Percentiles rank a stretch among this genome's conserved stretches.
These are phyloP conservation scores for Leuciscus waleckii DNA, from an alignment of 2,797 vertebrate species.

Conservation along the genomic window DNA sequence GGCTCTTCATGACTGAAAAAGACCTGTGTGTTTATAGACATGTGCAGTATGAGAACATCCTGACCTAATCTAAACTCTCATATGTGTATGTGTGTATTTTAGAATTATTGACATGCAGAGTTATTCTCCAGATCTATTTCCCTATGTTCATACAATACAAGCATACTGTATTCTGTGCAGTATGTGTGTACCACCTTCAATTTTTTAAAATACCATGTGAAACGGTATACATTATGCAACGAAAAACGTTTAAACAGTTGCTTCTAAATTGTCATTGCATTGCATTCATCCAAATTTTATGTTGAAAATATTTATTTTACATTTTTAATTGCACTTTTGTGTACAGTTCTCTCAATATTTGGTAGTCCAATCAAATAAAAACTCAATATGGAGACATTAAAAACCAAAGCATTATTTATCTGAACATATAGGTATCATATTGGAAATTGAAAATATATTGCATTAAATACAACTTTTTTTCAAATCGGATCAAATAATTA, in stretches of 20 bases:
- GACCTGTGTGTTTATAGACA: neutral
- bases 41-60: neutral
- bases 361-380: neutral
- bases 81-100: neutral
- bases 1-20: neutral
- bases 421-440: neutral
- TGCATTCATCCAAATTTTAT: neutral
- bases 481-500: neutral
- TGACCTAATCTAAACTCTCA: neutral
- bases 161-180: neutral
- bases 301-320: neutral
- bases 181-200: too few species aligned
- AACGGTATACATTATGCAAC: neutral
- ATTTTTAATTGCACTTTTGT: neutral
- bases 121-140: neutral
- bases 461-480: constrained; percentile 2
- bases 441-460: neutral
- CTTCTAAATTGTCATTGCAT: neutral
- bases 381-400: neutral
- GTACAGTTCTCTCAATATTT: neutral
- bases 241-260: neutral
- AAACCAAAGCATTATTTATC: too few species aligned
- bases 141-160: neutral
- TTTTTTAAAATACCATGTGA: neutral
- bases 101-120: neutral